Evolutionary conservation across 1,140 invertebrate species (phyloP), one percentile per base, ranked within the genome.

Genomic region (Caerostris darwini): DNA sequence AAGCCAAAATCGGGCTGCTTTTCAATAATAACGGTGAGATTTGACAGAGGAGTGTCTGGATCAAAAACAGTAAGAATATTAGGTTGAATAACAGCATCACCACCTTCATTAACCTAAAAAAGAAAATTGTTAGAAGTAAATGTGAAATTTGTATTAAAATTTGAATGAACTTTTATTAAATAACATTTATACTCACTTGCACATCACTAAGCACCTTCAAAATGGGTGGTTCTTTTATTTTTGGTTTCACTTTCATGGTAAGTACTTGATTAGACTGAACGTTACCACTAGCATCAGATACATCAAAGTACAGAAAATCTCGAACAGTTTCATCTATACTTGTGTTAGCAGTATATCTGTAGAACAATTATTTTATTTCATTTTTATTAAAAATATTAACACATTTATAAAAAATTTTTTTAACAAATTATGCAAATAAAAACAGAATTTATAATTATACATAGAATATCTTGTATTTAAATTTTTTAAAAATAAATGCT

Each of bases 61-160:
- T 94, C 94, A 58, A 88, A 92, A 3, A 94, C 90, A n/a, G 90
- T 81, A 10, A 94, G 10, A 17, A 94, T n/a, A 34, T 86, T n/a
- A 4, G 94, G 67, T 67, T 77, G 71, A 59, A 94, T 81, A 10
- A 94, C 19, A 61, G 85, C 90, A 34, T 81, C 83, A 14, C 90
- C 90, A 4, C 94, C 90, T 89, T 94, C 94, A 92, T 92, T 88
- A 34, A 94, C 94, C 94, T 94, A 77, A 64, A 90, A 82, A n/a
- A 50, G 5, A 71, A 5, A 34, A 56, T 34, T 50, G 57, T 61
- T 58, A 3, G 50, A 59, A 61, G 34, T 34, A 1, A 34, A 34
- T 3, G 34, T 34, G 2, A 34, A 34, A 34, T 34, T 34, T 34
- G 34, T 58, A n/a, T 67, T 0, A 64, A 89, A 34, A 14, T 89